phyloP scores from a whole-genome alignment of 1,140 invertebrate genomes.

The Paraescarpia echinospica region DNA sequence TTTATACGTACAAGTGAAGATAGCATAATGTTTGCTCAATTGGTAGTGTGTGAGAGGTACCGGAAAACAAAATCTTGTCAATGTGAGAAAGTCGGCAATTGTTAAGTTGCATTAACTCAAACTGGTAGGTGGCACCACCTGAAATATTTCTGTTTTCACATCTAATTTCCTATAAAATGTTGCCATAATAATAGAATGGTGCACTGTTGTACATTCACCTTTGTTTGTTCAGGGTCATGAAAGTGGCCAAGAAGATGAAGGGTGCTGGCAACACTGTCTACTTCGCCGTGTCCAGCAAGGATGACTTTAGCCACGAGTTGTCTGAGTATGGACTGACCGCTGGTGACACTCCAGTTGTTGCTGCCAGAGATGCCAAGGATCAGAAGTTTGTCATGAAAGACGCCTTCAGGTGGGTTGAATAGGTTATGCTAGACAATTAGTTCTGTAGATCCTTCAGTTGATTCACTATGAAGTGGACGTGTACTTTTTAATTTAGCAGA shows the following conservation, averaged over 20 bases:
- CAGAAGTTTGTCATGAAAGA: constrained; percentile 89
- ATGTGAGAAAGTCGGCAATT: too few relatives aligned
- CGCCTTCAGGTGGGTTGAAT: constrained; percentile 76
- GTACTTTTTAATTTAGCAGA: not conserved
- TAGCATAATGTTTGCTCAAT: too few relatives aligned
- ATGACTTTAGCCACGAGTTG: constrained; percentile 64
- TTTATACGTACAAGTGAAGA: too few relatives aligned
- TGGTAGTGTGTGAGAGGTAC: too few relatives aligned
- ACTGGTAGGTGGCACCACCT: too few relatives aligned
- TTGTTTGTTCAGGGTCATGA: constrained; percentile 50
- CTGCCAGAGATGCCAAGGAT: constrained; percentile 77
- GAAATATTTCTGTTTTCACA: too few relatives aligned
- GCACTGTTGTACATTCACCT: not conserved
- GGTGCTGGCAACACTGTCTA: constrained; percentile 66
- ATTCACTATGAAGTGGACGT: not conserved
- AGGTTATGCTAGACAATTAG: not conserved
- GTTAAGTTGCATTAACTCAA: too few relatives aligned
- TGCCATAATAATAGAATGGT: too few relatives aligned
- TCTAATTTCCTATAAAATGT: too few relatives aligned
- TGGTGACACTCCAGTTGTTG: constrained; percentile 83
- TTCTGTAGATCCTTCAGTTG: not conserved
- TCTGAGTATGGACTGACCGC: constrained; percentile 90
- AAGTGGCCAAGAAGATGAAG: constrained; percentile 76
- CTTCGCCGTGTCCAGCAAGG: constrained; percentile 89
- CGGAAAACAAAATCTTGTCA: too few relatives aligned